Evolutionary conservation across 2,888 invertebrate species (phyloP).

Genomic region (Melolontha melolontha): DNA sequence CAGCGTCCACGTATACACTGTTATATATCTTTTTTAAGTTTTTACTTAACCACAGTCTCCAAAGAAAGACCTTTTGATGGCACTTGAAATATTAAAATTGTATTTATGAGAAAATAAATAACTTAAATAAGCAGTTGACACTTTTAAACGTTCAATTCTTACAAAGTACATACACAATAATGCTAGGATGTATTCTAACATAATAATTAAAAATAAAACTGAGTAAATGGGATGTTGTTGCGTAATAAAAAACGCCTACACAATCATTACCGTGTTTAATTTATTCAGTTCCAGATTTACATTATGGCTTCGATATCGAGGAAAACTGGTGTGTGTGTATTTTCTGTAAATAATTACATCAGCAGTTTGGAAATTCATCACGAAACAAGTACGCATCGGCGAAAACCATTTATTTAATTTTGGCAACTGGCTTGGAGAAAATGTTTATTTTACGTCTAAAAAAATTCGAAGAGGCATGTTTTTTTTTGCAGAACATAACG

Average conservation of each 20-base stretch:
- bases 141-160: too few species aligned
- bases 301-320: background rate
- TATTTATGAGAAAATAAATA: too few species aligned
- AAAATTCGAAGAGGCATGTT: background rate
- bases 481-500: too few species aligned
- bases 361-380: conserved; percentile 5
- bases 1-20: too few species aligned
- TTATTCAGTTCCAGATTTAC: background rate
- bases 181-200: background rate
- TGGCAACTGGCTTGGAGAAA: conserved; percentile 10
- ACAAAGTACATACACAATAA: too few species aligned
- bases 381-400: background rate
- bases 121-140: too few species aligned
- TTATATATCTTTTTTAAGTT: too few species aligned
- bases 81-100: too few species aligned
- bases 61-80: too few species aligned
- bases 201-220: background rate
- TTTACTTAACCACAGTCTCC: too few species aligned
- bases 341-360: conserved; percentile 25
- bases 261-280: conserved; percentile 1
- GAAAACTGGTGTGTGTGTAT: conserved; percentile 9
- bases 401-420: conserved; percentile 5
- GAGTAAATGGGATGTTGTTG: background rate
- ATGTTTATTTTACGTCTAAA: conserved; percentile 11
- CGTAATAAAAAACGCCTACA: conserved; percentile 10